Percentiles rank a stretch among this genome's conserved stretches.
phyloP scores from a whole-genome alignment of 2,888 invertebrate genomes.

The Dolichopus griseipennis region DNA sequence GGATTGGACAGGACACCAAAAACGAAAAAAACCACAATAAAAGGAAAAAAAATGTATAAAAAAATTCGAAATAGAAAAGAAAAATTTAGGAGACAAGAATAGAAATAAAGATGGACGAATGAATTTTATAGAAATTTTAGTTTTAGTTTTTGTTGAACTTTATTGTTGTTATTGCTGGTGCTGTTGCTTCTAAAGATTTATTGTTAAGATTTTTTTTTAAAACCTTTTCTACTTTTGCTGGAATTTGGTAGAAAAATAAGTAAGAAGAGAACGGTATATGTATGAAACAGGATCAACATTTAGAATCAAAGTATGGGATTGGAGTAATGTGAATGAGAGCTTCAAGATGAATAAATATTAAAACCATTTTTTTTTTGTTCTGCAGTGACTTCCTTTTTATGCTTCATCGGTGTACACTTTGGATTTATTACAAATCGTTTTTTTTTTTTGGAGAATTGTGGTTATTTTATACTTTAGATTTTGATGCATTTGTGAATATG shows the following conservation, averaged over 20 bases:
- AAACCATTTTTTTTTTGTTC: too few relatives aligned
- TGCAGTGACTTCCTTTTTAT: neutral
- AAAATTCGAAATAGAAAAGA: neutral
- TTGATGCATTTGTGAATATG: neutral
- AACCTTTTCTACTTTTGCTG: neutral
- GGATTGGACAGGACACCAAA: too few relatives aligned
- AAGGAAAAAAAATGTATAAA: too few relatives aligned
- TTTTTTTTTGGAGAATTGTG: neutral
- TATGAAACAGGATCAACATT: neutral
- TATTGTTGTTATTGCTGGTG: neutral
- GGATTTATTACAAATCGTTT: too few relatives aligned
- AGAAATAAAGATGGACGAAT: neutral
- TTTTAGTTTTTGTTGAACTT: too few relatives aligned
- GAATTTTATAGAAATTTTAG: neutral
- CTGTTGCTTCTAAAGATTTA: neutral
- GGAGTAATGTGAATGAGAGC: neutral
- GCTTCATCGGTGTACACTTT: neutral
- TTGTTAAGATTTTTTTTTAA: neutral
- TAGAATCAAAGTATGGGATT: neutral
- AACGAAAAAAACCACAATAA: too few relatives aligned
- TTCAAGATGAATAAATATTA: neutral
- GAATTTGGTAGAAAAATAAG: neutral
- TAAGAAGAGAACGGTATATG: neutral
- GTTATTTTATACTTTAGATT: neutral
- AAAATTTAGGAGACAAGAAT: too few relatives aligned